Evolutionary conservation across 2,797 vertebrate genomes (phyloP), one percentile per base, ranked within the genome.

Genomic region (Chaetophractus vellerosus): DNA sequence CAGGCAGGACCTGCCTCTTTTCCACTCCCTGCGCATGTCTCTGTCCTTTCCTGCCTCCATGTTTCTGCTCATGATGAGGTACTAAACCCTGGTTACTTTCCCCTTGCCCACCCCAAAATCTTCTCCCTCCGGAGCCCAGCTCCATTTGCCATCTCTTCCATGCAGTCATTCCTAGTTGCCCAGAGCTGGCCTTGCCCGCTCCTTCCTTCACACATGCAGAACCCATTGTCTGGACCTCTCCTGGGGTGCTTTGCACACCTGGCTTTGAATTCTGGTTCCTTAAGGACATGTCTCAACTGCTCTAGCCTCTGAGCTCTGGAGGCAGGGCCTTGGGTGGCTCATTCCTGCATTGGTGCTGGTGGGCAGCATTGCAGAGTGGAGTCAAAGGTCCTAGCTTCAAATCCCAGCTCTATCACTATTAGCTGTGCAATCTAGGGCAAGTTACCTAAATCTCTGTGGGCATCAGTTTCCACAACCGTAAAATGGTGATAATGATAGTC

Each of bases 251-350:
- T 88, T 36, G n/a, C 48, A 24, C 16, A 41, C 61, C 41, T 78
- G 63, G 57, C 55, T 93, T 83, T 89, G 69, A 88, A 36, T 41
- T 66, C 26, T 24, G n/a, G 31, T 28, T 76, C 68, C 79, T 85
- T 50, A 41, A 50, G 64, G 33, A 45, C 16, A 33, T 0, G 2
- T 52, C 69, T 91, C 75, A 16, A 85, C 38, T 78, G n/a, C 45
- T 71, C 26, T 26, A 85, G 50, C 48, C 26, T 71, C 83, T 3
- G 4, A 68, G 23, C 31, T 71, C 61, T 26, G 9, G 48, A 91
- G 57, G 33, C 41, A 57, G 83, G 33, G n/a, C 19, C 66, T 59
- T 2, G 0, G 26, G 48, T 19, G 57, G 12, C 64, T 26, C 15
- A 4, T 57, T 93, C 66, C 45, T 48, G 24, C 23, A 74, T 64